Evolutionary conservation across 2,888 invertebrate species (phyloP), one percentile per base, ranked within the genome.

Genomic region (Apotomis turbidana): DNA sequence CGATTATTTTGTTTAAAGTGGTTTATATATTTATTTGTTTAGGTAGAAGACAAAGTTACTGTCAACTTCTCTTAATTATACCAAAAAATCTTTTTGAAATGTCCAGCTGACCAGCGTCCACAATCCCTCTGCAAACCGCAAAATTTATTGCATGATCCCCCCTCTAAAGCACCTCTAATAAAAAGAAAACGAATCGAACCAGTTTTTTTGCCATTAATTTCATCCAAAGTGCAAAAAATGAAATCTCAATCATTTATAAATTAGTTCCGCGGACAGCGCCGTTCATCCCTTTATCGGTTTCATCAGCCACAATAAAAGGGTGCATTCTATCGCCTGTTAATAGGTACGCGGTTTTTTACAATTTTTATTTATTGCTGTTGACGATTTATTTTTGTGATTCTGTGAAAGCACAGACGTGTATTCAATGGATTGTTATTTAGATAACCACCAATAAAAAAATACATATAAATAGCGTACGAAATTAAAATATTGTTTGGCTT

Each of bases 211-310:
- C 44, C n/a, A 13, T 44, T 12, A 55, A 55, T 78, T 81, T 80
- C 79, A 78, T 78, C 79, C 81, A 78, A 84, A 79, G 75, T 74
- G 75, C 77, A 87, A 90, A 90, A 91, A 90, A 84, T 88, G 85
- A 91, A 91, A 90, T 89, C 92, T 93, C 91, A 91, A 93, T 93
- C 85, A 93, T 91, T 93, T 92, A 92, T 91, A 89, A 92, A 93
- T 93, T 93, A 91, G 93, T 87, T 88, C 81, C 89, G 91, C 88
- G 91, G 92, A 92, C 92, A 93, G 90, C 86, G 83, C 83, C 83
- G 86, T 89, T 91, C 91, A 91, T 91, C 90, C 91, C 89, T 92
- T 93, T 92, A 93, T 92, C 90, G 86, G 83, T 83, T 88, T 90
- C 91, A 93, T 92, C 90, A 85, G 83, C 87, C 85, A 86, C 86